Conservation (phyloP, 2,888 invertebrate species). For the Acanthosepion esculentum region DNA sequence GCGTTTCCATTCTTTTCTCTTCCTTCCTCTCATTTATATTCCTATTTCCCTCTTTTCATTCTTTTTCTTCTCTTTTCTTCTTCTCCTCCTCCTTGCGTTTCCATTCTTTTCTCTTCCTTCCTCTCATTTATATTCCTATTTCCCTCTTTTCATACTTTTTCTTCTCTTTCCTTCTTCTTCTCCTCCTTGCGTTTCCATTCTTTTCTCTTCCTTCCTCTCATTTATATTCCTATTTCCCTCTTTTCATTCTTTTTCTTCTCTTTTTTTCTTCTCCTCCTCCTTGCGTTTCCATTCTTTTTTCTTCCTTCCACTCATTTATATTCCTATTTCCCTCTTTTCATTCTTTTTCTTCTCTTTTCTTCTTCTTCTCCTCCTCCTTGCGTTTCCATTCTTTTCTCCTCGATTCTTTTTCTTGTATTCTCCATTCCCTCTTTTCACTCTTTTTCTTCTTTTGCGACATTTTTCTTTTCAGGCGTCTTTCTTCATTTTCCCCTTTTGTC, state of each 20-base stretch:
- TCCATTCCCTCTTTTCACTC: neutral
- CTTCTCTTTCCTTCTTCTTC: fast-evolving
- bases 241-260: neutral
- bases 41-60: no score
- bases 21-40: no score
- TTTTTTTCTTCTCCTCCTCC: neutral
- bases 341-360: neutral
- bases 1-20: no score
- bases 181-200: neutral
- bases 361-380: neutral
- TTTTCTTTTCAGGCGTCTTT: no score
- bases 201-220: neutral
- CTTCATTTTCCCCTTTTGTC: neutral
- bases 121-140: no score
- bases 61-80: neutral
- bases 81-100: fast-evolving
- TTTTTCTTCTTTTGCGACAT: neutral
- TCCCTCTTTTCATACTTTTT: no score
- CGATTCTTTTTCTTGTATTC: no score
- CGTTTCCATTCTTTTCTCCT: neutral
- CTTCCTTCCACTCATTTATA: neutral
- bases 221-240: neutral
- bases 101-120: no score
- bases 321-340: neutral
- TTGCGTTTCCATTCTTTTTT: neutral